Percentiles rank a stretch among this genome's conserved stretches.
phyloP scores from a whole-genome alignment of 2,113 vertebrate genomes.

The Neolamprologus ventralis region DNA sequence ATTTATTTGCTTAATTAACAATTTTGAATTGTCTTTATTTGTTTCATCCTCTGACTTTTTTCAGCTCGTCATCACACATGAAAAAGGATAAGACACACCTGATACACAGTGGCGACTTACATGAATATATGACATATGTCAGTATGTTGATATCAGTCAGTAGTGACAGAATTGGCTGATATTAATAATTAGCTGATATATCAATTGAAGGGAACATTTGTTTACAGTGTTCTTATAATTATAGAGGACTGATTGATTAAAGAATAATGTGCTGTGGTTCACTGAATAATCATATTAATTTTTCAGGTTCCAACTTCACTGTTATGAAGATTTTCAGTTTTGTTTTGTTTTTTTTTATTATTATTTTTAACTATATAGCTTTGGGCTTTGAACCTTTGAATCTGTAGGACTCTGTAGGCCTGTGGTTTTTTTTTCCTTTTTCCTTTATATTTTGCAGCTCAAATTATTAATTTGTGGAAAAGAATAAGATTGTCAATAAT shows the following conservation, averaged over 20 bases:
- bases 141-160: background rate
- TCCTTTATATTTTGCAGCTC: background rate
- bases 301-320: background rate
- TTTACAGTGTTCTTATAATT: background rate
- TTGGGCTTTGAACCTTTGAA: background rate
- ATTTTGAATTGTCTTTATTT: background rate
- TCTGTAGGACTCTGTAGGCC: background rate
- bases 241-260: background rate
- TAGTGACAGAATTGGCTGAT: no score
- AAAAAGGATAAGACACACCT: background rate
- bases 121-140: background rate
- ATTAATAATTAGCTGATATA: background rate
- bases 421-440: accelerated
- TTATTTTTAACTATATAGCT: background rate
- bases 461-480: background rate
- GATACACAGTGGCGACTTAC: background rate
- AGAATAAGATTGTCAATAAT: background rate
- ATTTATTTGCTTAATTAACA: background rate
- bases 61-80: background rate
- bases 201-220: background rate
- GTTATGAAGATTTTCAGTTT: background rate
- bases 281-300: background rate
- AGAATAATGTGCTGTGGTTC: background rate
- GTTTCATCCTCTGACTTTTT: background rate
- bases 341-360: accelerated